phyloP scores from a whole-genome alignment of 2,888 invertebrate species.

The Bimastos eiseni region DNA sequence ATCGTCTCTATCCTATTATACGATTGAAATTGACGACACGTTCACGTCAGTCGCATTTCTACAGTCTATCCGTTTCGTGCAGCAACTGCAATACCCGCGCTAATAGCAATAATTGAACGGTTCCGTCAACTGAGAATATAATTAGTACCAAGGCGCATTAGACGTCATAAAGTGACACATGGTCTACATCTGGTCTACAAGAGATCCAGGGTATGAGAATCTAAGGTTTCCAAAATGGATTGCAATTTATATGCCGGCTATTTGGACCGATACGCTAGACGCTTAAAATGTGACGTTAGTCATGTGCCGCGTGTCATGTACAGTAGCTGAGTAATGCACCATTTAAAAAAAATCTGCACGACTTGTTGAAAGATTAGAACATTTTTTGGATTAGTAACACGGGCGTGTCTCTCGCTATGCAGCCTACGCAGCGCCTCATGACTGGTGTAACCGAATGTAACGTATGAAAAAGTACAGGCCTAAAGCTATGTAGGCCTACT shows the following conservation, averaged over 20 bases:
- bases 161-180: not conserved
- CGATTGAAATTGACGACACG: not conserved
- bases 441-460: no score
- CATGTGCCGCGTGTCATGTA: not conserved
- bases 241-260: no score
- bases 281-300: not conserved
- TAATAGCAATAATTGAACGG: not conserved
- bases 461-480: no score
- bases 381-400: not conserved
- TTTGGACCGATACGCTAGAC: no score
- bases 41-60: not conserved
- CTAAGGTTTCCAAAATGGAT: not conserved
- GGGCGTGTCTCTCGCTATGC: not conserved
- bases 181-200: not conserved
- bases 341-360: not conserved
- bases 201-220: not conserved
- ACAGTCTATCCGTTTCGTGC: not conserved
- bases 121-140: not conserved
- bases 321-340: not conserved
- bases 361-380: not conserved
- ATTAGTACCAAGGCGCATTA: not conserved
- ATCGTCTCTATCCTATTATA: not conserved
- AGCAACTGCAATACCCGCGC: not conserved
- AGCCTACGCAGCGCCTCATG: not conserved
- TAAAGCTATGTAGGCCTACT: no score